Conservation (phyloP, 2,888 invertebrate species). For the Pyrrhosoma nymphula region DNA sequence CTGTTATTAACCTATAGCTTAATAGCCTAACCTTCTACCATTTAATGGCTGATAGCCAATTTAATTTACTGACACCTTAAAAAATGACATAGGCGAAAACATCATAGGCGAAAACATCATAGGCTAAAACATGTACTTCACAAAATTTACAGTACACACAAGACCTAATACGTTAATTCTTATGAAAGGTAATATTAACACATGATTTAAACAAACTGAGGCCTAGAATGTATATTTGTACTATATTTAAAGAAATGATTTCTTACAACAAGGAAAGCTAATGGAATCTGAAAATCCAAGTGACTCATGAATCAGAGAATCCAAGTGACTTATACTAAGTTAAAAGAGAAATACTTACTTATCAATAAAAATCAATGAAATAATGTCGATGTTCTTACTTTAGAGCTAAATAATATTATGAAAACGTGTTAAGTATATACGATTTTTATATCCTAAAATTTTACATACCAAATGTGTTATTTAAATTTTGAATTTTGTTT, state of each 20-base stretch:
- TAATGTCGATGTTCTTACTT: too few species aligned
- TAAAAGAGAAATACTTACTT: background rate
- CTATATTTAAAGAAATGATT: background rate
- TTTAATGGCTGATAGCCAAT: constrained; percentile 19
- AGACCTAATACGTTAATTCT: background rate
- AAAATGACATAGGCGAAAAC: background rate
- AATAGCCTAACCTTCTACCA: constrained; percentile 3
- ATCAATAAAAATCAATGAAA: too few species aligned
- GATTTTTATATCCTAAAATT: background rate
- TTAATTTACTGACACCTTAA: background rate
- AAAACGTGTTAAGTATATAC: too few species aligned
- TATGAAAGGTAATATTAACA: background rate
- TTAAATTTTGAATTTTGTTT: background rate
- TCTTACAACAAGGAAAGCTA: background rate
- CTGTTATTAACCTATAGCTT: background rate
- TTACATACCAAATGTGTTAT: background rate
- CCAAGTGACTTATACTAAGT: background rate
- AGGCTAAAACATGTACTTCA: background rate
- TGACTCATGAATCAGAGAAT: background rate
- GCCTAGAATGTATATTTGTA: background rate
- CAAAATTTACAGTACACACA: background rate
- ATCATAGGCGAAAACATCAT: background rate
- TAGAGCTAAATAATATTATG: too few species aligned
- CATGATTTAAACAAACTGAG: background rate
- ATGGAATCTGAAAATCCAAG: background rate